These are phyloP conservation scores for Pemphigus obesinymphae DNA, from an alignment of 1,140 invertebrate species.

Conservation along the genomic window DNA sequence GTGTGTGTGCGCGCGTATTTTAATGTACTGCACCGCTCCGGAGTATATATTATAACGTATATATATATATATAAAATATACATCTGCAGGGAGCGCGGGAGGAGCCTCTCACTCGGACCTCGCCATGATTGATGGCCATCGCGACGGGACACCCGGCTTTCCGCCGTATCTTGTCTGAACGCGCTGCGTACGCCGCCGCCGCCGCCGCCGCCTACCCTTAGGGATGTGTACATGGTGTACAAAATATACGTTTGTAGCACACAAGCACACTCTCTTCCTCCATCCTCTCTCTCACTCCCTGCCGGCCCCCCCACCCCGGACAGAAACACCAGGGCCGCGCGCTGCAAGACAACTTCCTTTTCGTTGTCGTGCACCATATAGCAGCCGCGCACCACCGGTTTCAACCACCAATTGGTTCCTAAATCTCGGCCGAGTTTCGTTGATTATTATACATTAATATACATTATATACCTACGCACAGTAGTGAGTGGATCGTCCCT, in stretches of 20 bases:
- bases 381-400: not conserved
- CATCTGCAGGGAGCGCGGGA: slow-evolving; percentile 23
- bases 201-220: slow-evolving; percentile 25
- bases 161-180: slow-evolving; percentile 36
- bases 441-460: too few relatives aligned
- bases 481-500: too few relatives aligned
- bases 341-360: slow-evolving; percentile 33
- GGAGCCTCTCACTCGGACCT: slow-evolving; percentile 36
- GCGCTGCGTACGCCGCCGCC: too few relatives aligned
- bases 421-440: not conserved
- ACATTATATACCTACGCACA: too few relatives aligned
- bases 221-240: not conserved
- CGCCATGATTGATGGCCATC: slow-evolving; percentile 23
- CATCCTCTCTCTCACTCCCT: not conserved
- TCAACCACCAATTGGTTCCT: slow-evolving; percentile 27
- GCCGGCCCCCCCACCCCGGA: not conserved
- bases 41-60: not conserved
- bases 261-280: not conserved
- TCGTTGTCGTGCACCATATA: not conserved
- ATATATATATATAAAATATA: not conserved
- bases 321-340: too few relatives aligned
- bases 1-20: not conserved
- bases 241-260: too few relatives aligned
- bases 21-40: not conserved
- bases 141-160: slow-evolving; percentile 24